These are phyloP conservation scores for Andrena dorsata DNA, from an alignment of 2,888 invertebrate species.

Conservation along the genomic window DNA sequence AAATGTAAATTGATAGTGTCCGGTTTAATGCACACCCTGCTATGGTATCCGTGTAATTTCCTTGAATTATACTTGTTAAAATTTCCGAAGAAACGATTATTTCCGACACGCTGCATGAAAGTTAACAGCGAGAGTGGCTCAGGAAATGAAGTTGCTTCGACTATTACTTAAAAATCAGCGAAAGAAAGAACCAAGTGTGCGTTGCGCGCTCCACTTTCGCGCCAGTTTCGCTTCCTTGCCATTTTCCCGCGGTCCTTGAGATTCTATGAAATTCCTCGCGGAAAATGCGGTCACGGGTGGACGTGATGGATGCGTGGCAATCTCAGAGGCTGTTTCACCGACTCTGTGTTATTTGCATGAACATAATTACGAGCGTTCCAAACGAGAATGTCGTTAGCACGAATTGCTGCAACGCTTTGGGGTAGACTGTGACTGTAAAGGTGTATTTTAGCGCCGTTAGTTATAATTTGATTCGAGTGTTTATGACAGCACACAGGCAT, in stretches of 20 bases:
- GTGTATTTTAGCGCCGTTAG: not conserved
- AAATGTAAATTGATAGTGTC: constrained; percentile 19
- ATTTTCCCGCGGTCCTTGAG: not conserved
- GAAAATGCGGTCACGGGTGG: not conserved
- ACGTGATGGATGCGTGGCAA: constrained; percentile 26
- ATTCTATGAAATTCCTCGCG: constrained; percentile 7
- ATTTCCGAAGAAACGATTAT: constrained; percentile 39
- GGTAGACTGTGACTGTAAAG: not conserved
- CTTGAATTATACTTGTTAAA: constrained; percentile 18
- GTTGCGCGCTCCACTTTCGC: constrained; percentile 6
- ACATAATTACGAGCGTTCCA: not conserved
- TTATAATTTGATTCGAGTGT: not conserved
- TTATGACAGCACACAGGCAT: not conserved
- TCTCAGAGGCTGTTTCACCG: constrained; percentile 6
- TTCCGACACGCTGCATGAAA: not conserved
- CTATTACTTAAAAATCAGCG: not conserved
- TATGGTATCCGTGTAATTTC: constrained; percentile 20
- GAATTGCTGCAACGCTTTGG: not conserved
- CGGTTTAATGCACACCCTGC: constrained; percentile 22
- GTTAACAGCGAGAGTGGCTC: not conserved
- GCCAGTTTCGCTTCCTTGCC: not conserved
- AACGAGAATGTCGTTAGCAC: constrained; percentile 6
- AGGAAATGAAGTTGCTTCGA: not conserved
- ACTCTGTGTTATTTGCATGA: not conserved
- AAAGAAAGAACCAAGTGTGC: not conserved